These are phyloP conservation scores for Sylvia borin DNA, from an alignment of 2,797 vertebrate species.

Conservation along the genomic window DNA sequence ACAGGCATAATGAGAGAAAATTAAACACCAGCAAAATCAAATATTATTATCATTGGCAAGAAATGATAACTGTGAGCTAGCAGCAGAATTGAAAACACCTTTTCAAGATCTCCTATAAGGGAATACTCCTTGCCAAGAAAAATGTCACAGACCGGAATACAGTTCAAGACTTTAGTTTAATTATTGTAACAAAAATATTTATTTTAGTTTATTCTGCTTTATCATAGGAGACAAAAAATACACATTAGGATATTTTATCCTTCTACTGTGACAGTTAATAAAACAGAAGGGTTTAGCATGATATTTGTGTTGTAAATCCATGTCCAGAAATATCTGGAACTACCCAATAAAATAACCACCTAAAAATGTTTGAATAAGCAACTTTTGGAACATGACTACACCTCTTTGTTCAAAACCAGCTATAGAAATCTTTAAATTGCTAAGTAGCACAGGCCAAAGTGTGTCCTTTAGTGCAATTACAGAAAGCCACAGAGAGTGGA, in stretches of 20 bases:
- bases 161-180: constrained; percentile 60
- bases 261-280: constrained; percentile 42
- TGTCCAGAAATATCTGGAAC: constrained; percentile 40
- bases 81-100: constrained; percentile 77
- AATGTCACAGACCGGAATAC: constrained; percentile 73
- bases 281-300: constrained; percentile 37
- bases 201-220: constrained; percentile 46
- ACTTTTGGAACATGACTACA: constrained; percentile 12
- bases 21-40: constrained; percentile 32
- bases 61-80: constrained; percentile 63
- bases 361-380: constrained; percentile 53
- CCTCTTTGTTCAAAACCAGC: constrained; percentile 18
- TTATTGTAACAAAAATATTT: constrained; percentile 64
- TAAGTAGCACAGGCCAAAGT: not conserved
- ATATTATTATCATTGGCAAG: constrained; percentile 71
- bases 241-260: constrained; percentile 51
- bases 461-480: not conserved
- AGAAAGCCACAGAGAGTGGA: constrained; percentile 11
- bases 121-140: constrained; percentile 79
- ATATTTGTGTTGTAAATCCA: constrained; percentile 53
- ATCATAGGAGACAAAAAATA: constrained; percentile 42
- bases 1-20: constrained; percentile 29
- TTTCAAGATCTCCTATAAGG: constrained; percentile 56
- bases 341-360: constrained; percentile 49
- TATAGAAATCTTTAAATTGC: constrained; percentile 35